Conservation (phyloP, 92 coral and sea anemone genomes). For the Palythoa grandiflora region DNA sequence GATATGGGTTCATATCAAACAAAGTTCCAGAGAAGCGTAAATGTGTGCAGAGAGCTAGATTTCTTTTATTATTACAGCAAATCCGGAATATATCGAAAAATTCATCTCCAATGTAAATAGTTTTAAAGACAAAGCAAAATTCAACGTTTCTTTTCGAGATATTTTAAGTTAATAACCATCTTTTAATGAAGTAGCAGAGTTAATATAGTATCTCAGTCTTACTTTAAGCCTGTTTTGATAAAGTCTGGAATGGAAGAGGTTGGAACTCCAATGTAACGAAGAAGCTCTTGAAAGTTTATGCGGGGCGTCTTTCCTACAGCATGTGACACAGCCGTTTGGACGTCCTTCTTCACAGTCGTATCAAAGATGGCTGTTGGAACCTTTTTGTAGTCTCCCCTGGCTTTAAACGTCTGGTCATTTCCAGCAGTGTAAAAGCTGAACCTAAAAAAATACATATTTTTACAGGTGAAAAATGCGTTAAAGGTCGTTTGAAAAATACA, state of each 20-base stretch:
- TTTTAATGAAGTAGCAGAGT: no score
- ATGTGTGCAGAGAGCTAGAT: no score
- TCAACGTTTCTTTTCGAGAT: no score
- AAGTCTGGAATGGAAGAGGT: conserved; percentile 60
- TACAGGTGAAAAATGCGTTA: background rate
- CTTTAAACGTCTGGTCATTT: conserved; percentile 86
- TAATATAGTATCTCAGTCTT: conserved; percentile 37
- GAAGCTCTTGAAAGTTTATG: conserved; percentile 69
- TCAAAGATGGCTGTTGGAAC: conserved; percentile 73
- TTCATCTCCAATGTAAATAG: no score
- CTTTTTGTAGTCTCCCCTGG: conserved; percentile 80
- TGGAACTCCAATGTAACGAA: conserved; percentile 71
- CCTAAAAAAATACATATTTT: conserved; percentile 46
- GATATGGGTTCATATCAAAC: no score
- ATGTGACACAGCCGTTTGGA: conserved; percentile 59
- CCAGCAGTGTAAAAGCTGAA: conserved; percentile 94
- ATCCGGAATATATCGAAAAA: no score
- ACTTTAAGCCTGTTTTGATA: conserved; percentile 78
- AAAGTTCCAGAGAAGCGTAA: no score
- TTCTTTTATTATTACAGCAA: no score
- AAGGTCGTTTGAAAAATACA: background rate
- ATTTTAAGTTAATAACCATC: no score
- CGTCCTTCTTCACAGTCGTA: conserved; percentile 80
- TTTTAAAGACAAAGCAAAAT: no score
- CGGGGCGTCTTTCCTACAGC: conserved; percentile 72